Conservation (phyloP, 2,797 vertebrate genomes). For the Paguma larvata region DNA sequence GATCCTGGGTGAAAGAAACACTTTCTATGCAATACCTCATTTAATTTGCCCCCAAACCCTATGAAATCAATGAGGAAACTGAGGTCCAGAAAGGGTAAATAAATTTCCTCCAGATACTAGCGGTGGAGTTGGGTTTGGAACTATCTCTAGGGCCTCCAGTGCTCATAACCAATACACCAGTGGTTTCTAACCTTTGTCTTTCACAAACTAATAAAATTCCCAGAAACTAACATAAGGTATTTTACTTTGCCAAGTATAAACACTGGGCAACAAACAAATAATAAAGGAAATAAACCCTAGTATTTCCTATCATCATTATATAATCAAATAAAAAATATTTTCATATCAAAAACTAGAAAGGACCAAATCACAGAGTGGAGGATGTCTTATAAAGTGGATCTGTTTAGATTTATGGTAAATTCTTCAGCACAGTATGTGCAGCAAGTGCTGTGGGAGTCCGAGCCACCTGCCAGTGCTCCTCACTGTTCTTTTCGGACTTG, state of each 20-base stretch:
- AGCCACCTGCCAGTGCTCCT: not conserved
- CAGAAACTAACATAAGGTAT: conserved; percentile 1
- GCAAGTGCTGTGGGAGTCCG: not conserved
- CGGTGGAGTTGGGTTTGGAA: not conserved
- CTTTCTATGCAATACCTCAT: not conserved
- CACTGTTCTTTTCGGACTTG: not conserved
- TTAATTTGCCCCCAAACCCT: not conserved
- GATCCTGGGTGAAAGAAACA: not conserved
- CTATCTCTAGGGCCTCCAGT: not conserved
- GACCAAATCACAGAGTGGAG: not conserved
- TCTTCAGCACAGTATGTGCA: not conserved
- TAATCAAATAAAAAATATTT: conserved; percentile 25
- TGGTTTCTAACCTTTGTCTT: not conserved
- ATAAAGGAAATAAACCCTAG: not conserved
- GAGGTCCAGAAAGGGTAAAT: not conserved
- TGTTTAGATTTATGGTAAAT: not conserved
- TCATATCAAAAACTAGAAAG: not conserved
- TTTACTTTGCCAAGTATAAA: conserved; percentile 37
- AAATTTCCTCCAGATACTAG: not conserved
- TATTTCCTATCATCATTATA: not conserved
- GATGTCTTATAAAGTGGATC: not conserved
- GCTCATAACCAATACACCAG: not conserved
- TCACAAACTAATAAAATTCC: conserved; percentile 44
- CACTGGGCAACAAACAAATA: conserved; percentile 5
- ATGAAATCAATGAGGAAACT: not conserved